Base-by-base conservation (phyloP, 2,888 invertebrate genomes). In the Geophilus truncorum region DNA sequence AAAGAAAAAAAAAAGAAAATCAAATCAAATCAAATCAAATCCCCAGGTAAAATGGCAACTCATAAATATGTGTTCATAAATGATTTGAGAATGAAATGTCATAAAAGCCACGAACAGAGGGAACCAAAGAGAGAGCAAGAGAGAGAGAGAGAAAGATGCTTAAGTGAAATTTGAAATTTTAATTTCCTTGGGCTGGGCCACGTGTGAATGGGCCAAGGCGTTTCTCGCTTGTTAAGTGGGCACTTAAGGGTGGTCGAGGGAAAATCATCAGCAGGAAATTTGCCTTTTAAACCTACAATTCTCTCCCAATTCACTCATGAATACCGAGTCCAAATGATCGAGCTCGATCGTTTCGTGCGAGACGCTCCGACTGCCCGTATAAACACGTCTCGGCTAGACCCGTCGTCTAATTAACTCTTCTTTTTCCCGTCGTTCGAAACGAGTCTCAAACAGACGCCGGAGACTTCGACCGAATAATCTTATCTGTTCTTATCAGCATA, bases 151-250 rank as follows among this genome's bases (percentile, higher is more conserved):
- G 23, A 62, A 62, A 40, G 40, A 40, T 40, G 57, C 57, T 62
- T 62, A 62, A 62, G 57, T 62, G 57, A 62, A 62, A 62, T 62
- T 62, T 62, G 57, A 62, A 62, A 62, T 62, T 62, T 62, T 62
- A 62, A 62, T 62, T 62, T 62, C 57, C 57, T 62, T 18, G 23
- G 23, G 23, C 18, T 23, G 23, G 57, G 57, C 57, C 57, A 62
- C 57, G 57, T 62, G 57, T 18, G 57, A 62, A 40, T 40, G 40
- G 40, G 40, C 40, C 40, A 40, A 62, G 57, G 57, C 57, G 57
- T 62, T 62, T 62, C 57, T 62, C 57, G 57, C 57, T 62, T 18
- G 57, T 62, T 62, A 62, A 62, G 57, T 62, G 57, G 57, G 57
- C 57, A 62, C 57, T 62, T 62, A 62, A 62, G 21, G 6, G 57